Percentiles rank a stretch among this genome's conserved stretches.
These are phyloP conservation scores for Cephus runcator DNA, from an alignment of 2,888 invertebrate species.

Conservation along the genomic window DNA sequence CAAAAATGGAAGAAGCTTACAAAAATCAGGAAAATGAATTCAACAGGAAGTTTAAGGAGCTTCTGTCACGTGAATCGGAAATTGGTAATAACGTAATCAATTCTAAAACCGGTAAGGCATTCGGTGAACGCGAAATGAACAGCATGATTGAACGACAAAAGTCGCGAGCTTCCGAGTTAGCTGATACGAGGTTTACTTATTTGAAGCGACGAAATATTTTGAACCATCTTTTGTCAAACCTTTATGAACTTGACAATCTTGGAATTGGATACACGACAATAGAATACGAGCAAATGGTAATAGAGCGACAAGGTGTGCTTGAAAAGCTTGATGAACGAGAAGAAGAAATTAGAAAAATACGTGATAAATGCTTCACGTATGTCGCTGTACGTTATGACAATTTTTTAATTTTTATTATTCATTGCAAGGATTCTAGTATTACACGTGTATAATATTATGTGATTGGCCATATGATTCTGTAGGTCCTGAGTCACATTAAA, in stretches of 20 bases:
- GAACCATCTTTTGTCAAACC: slow-evolving; percentile 10
- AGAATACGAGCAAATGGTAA: slow-evolving; percentile 34
- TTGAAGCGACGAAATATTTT: slow-evolving; percentile 24
- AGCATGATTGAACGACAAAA: slow-evolving; percentile 26
- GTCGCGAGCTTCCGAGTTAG: slow-evolving; percentile 17
- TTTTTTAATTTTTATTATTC: background rate
- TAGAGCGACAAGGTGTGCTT: slow-evolving; percentile 17
- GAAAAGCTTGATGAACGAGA: slow-evolving; percentile 37
- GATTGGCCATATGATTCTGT: background rate
- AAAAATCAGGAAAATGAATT: background rate
- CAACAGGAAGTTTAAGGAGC: slow-evolving; percentile 20
- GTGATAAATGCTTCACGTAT: slow-evolving; percentile 20
- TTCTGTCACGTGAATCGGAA: slow-evolving; percentile 20
- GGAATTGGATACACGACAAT: slow-evolving; percentile 31
- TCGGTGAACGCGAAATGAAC: slow-evolving; percentile 2
- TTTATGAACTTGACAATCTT: slow-evolving; percentile 24
- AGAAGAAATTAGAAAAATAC: slow-evolving; percentile 26
- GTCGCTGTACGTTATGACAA: slow-evolving; percentile 22
- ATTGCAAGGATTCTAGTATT: background rate
- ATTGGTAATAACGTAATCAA: slow-evolving; percentile 15
- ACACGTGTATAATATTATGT: background rate
- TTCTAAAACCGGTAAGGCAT: slow-evolving; percentile 7
- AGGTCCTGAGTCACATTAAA: slow-evolving; percentile 36
- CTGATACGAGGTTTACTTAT: slow-evolving; percentile 26
- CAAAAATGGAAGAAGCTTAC: slow-evolving; percentile 4